Base-by-base conservation (phyloP, 2,888 invertebrate species). In the Caenorhabditis drosophilae region DNA sequence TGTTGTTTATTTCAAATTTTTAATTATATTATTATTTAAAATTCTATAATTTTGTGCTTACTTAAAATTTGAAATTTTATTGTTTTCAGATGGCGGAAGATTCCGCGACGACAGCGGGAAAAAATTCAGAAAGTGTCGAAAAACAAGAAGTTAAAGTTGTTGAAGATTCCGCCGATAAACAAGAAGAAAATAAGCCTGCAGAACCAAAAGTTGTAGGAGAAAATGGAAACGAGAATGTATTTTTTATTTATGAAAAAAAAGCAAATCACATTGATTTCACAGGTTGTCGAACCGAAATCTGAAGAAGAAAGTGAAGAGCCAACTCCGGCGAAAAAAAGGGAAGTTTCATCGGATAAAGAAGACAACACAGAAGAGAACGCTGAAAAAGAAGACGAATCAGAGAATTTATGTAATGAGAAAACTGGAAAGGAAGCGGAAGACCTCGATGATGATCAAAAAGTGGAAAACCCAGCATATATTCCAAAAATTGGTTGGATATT, bases 401-500 rank as follows among this genome's bases (percentile, higher is more conserved):
- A 12, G 15, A 12, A 36, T n/a, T n/a, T n/a, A n/a, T n/a, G n/a
- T n/a, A n/a, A n/a, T n/a, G n/a, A n/a, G n/a, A n/a, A n/a, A n/a
- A n/a, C n/a, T n/a, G 31, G 31, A 9, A 6, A 12, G 12, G 12
- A 6, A 31, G 7, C 6, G 12, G 31, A 31, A 16, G 48, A 48
- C 26, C 44, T 67, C 23, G 67, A 67, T 36, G 67, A 67, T 27
- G 67, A 67, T 49, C 54, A 67, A 26, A 56, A 61, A 18, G 67
- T 52, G 18, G 67, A 67, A 25, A 67, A 67, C 54, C 67, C 67
- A 23, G 67, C 67, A 34, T 67, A 67, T 51, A 67, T 67, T 34
- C 67, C 67, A 18, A 59, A 60, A 40, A 48, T 47, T 25, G 58
- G 23, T 44, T 6, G n/a, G n/a, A n/a, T n/a, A n/a, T n/a, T n/a